These are phyloP conservation scores for Sminthopsis crassicaudata DNA, from an alignment of 2,113 vertebrate species.

Conservation along the genomic window DNA sequence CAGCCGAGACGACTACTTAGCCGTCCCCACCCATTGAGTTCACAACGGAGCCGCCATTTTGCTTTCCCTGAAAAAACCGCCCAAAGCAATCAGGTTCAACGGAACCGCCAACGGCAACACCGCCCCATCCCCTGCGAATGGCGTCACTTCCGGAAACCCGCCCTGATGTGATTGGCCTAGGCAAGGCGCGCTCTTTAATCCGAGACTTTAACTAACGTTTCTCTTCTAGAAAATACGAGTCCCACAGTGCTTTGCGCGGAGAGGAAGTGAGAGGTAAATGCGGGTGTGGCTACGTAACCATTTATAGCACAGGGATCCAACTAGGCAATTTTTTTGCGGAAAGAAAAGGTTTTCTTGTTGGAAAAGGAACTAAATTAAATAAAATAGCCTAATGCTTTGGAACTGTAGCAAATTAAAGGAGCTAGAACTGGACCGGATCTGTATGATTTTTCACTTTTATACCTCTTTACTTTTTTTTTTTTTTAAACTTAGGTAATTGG, in stretches of 20 bases:
- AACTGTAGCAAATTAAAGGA: not conserved
- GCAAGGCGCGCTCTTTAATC: not conserved
- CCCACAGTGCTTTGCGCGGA: not conserved
- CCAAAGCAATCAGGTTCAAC: not conserved
- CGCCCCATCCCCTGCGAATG: not conserved
- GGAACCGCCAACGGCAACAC: accelerated
- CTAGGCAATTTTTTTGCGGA: not conserved
- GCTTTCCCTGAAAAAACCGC: not conserved
- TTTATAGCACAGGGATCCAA: not conserved
- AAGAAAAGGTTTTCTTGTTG: no score
- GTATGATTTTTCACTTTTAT: not conserved
- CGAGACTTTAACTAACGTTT: accelerated
- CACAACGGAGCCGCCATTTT: constrained; percentile 18
- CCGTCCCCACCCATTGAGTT: not conserved
- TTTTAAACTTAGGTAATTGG: not conserved
- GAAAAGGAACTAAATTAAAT: not conserved
- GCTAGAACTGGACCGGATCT: not conserved
- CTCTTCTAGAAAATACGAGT: not conserved
- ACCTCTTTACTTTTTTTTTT: not conserved
- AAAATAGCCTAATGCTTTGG: not conserved
- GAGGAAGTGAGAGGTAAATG: not conserved
- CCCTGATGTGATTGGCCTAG: not conserved
- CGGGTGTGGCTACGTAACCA: not conserved
- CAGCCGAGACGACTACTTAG: not conserved
- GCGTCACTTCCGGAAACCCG: not conserved